Percentiles rank a stretch among this genome's conserved stretches.
phyloP scores from a whole-genome alignment of 2,797 vertebrate species.

The Lepilemur ruficaudatus region DNA sequence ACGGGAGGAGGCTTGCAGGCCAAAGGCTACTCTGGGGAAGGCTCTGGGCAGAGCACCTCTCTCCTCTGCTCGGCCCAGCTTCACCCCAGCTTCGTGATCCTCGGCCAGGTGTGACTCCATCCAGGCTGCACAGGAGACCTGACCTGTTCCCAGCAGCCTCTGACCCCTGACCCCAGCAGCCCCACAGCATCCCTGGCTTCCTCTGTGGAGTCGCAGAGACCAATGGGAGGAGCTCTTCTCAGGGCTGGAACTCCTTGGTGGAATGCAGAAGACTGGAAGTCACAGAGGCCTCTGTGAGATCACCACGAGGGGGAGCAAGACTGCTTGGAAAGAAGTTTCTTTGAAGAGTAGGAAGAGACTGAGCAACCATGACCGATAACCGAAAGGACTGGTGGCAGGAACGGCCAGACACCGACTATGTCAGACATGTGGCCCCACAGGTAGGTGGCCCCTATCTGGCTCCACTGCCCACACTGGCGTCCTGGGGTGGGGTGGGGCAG shows the following conservation, averaged over 20 bases:
- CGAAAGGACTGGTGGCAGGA: neutral
- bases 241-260: neutral
- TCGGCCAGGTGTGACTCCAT: neutral
- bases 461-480: neutral
- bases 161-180: neutral
- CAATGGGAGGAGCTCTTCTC: neutral
- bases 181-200: neutral
- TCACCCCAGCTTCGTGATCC: neutral
- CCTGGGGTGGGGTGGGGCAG: neutral
- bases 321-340: neutral
- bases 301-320: constrained; percentile 35
- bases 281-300: constrained; percentile 68
- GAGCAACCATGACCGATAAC: neutral
- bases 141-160: neutral
- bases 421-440: neutral
- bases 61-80: neutral
- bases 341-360: neutral
- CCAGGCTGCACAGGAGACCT: neutral
- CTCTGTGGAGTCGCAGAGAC: neutral
- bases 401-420: neutral
- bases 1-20: neutral
- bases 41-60: neutral
- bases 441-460: neutral
- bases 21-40: neutral
- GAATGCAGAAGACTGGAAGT: constrained; percentile 47